phyloP scores from a whole-genome alignment of 2,797 vertebrate species.

The Glossophaga mutica region DNA sequence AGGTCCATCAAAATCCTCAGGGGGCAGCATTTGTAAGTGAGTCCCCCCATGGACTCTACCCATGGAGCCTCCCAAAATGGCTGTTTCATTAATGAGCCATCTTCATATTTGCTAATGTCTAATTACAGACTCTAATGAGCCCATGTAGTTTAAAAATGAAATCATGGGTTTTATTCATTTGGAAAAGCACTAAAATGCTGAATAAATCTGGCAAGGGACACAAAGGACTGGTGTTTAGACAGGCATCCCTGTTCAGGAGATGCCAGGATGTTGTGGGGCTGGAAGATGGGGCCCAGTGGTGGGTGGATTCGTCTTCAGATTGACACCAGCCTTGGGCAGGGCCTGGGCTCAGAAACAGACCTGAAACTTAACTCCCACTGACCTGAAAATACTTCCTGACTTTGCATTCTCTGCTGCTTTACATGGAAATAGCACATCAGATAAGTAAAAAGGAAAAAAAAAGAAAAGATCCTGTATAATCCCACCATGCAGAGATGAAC shows the following conservation, averaged over 20 bases:
- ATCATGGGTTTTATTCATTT: slow-evolving; percentile 81
- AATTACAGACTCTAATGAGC: slow-evolving; percentile 81
- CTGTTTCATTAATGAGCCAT: slow-evolving; percentile 83
- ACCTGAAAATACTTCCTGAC: slow-evolving; percentile 76
- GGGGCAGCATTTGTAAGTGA: slow-evolving; percentile 66
- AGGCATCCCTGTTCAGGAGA: slow-evolving; percentile 65
- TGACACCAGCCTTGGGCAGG: slow-evolving; percentile 62
- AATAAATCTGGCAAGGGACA: slow-evolving; percentile 79
- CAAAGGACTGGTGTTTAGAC: slow-evolving; percentile 65
- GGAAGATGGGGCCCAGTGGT: slow-evolving; percentile 48
- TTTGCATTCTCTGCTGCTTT: slow-evolving; percentile 63
- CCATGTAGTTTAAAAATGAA: slow-evolving; percentile 79
- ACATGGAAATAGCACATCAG: slow-evolving; percentile 71
- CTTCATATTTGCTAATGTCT: slow-evolving; percentile 81
- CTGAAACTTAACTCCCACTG: slow-evolving; percentile 71
- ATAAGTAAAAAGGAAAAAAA: neutral
- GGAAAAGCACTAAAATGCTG: slow-evolving; percentile 73
- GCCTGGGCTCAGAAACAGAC: slow-evolving; percentile 53
- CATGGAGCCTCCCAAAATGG: slow-evolving; percentile 72
- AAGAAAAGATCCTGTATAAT: neutral
- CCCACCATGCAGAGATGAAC: neutral
- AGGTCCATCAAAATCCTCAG: slow-evolving; percentile 68
- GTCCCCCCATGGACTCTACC: slow-evolving; percentile 50
- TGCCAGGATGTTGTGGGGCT: slow-evolving; percentile 62
- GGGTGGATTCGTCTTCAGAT: slow-evolving; percentile 58